These are phyloP conservation scores for Poecilia latipinna DNA, from an alignment of 2,113 vertebrate genomes.

Conservation along the genomic window DNA sequence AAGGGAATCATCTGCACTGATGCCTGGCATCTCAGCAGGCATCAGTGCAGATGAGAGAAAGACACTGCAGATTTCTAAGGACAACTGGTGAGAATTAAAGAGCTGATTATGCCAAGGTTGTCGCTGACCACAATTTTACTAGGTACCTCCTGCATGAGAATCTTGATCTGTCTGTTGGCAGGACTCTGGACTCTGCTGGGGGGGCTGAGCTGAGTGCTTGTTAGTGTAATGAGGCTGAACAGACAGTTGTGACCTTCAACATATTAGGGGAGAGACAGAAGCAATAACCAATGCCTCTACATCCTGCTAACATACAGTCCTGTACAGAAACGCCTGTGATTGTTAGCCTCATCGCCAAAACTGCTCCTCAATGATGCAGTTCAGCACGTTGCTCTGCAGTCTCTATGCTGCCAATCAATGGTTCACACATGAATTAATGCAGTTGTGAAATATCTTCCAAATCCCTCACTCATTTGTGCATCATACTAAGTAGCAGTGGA, in stretches of 20 bases:
- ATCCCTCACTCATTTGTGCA: neutral
- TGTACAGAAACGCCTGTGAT: constrained; percentile 18
- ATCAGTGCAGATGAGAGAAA: constrained; percentile 6
- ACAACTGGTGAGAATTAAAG: neutral
- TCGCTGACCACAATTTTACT: neutral
- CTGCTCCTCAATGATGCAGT: constrained; percentile 50
- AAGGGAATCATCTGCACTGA: neutral
- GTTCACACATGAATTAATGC: neutral
- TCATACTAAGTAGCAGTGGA: neutral
- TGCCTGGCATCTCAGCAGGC: neutral
- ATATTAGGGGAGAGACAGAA: neutral
- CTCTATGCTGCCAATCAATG: neutral
- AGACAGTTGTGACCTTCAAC: constrained; percentile 56
- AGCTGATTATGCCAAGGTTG: constrained; percentile 1
- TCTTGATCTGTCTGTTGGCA: constrained; percentile 11
- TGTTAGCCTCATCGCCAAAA: constrained; percentile 31
- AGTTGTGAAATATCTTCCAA: too few species aligned
- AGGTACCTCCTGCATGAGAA: constrained; percentile 8
- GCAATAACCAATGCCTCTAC: constrained; percentile 24
- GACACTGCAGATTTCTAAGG: neutral
- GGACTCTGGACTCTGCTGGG: constrained; percentile 8
- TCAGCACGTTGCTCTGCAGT: neutral
- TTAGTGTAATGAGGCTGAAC: constrained; percentile 53
- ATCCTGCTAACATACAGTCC: neutral
- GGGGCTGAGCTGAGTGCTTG: constrained; percentile 39